phyloP scores from a whole-genome alignment of 53 echinoderm and acorn worm genomes.

The Glandiceps talaboti region DNA sequence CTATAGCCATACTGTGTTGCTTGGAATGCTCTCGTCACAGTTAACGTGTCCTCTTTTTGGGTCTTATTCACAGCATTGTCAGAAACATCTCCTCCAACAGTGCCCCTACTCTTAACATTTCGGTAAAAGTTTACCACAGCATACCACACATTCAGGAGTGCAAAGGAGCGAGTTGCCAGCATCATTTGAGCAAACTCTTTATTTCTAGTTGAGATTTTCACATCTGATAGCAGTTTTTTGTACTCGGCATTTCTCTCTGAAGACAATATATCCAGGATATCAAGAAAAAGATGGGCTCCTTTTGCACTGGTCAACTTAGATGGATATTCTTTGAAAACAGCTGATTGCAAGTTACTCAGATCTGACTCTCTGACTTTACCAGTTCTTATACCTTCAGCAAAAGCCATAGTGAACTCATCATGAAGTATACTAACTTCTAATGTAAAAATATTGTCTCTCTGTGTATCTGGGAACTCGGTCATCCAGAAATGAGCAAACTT shows the following conservation, averaged over 20 bases:
- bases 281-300: conserved; percentile 72
- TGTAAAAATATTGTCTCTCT: conserved; percentile 58
- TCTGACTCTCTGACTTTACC: conserved; percentile 39
- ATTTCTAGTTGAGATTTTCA: conserved; percentile 57
- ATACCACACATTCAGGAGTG: conserved; percentile 68
- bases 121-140: conserved; percentile 65
- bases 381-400: conserved; percentile 38
- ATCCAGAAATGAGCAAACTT: conserved; percentile 82
- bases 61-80: not conserved
- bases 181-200: conserved; percentile 61
- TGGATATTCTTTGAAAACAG: conserved; percentile 79
- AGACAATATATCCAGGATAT: conserved; percentile 71
- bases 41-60: not conserved
- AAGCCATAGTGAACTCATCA: conserved; percentile 67
- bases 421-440: conserved; percentile 76
- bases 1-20: conserved; percentile 71
- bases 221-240: conserved; percentile 62
- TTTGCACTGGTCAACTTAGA: conserved; percentile 38
- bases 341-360: conserved; percentile 34
- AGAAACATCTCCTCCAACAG: not conserved
- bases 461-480: conserved; percentile 58
- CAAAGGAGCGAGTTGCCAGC: conserved; percentile 70
- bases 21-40: conserved; percentile 40
- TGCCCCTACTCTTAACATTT: conserved; percentile 21
- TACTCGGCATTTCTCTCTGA: conserved; percentile 72